These are phyloP conservation scores for Corella eumyota DNA, from an alignment of 23 tunicate species.

Conservation along the genomic window DNA sequence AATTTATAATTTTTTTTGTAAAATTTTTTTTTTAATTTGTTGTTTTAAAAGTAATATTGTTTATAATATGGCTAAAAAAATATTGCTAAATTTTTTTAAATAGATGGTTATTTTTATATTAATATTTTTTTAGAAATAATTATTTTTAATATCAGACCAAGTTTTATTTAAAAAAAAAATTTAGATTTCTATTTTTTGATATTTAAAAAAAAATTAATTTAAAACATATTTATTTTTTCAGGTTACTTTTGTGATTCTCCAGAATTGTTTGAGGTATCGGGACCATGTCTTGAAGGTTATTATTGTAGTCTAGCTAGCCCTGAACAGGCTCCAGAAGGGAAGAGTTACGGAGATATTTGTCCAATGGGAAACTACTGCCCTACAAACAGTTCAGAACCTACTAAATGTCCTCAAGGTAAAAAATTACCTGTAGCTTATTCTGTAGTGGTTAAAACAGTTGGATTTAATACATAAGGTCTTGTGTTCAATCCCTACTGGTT, in stretches of 20 bases:
- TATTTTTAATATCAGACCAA: too few species aligned
- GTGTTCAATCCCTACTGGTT: too few species aligned
- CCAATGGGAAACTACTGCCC: constrained; percentile 80
- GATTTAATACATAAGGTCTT: too few species aligned
- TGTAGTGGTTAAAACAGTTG: too few species aligned
- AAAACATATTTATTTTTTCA: constrained; percentile 14
- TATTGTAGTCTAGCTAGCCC: constrained; percentile 69
- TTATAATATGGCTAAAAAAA: too few species aligned
- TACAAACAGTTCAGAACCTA: constrained; percentile 21
- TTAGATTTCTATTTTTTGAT: too few species aligned
- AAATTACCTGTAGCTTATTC: background rate
- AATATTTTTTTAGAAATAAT: too few species aligned
- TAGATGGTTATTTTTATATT: too few species aligned
- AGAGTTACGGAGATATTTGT: constrained; percentile 54
- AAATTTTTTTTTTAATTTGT: too few species aligned
- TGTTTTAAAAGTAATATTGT: background rate
- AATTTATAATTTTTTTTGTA: background rate
- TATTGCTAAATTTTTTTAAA: too few species aligned
- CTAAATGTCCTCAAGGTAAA: constrained; percentile 52
- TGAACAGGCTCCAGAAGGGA: constrained; percentile 22
- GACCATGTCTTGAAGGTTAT: constrained; percentile 75
- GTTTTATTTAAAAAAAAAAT: too few species aligned
- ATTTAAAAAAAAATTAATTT: too few species aligned
- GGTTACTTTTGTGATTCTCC: constrained; percentile 61
- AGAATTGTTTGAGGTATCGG: constrained; percentile 42